Base-by-base conservation (phyloP, 2,113 vertebrate species). In the Tinamus guttatus region DNA sequence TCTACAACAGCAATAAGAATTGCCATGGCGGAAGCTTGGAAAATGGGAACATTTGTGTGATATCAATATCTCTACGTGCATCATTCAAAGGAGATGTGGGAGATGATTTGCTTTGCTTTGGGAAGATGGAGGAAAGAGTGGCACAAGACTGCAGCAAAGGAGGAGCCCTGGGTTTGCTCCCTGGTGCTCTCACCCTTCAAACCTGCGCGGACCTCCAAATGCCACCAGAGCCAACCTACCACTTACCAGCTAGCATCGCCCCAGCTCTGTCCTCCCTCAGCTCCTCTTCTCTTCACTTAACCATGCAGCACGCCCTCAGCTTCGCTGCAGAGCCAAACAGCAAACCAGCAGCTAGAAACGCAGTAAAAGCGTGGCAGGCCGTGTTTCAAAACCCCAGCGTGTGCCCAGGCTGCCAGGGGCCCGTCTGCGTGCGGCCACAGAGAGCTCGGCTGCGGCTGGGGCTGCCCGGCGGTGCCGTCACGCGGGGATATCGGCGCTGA, bases 381-480 rank as follows among this genome's bases (percentile, higher is more conserved):
- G 0, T 27, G 32, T 14, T 71, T 59, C 0, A 1, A 68, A 92
- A 71, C n/a, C 16, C 18, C 24, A n/a, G 73, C 59, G 8, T 2
- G 22, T 6, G 1, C 1, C 25, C 45, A 45, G 78, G 83, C 27
- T 1, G 5, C 32, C 36, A n/a, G 4, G 69, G 30, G 30, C 49
- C 73, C 3, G 8, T 8, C 1, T 0, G 1, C 10, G 5, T 45
- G n/a, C 47, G 32, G 18, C 68, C 49, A n/a, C 32, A 51, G 47
- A 51, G 22, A 6, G 28, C 9, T 27, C 14, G 22, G 45, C 45
- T 49, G 24, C 68, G 34, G 45, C 32, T 27, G 40, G 18, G 17
- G 9, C 43, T 36, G n/a, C 68, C 25, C 14, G 40, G 71, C 13
- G 0, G 34, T 5, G 59, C 71, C 2, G 2, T 22, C 58, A 85